These are phyloP conservation scores for Gnatocerus cornutus DNA, from an alignment of 2,888 invertebrate species.

Conservation along the genomic window DNA sequence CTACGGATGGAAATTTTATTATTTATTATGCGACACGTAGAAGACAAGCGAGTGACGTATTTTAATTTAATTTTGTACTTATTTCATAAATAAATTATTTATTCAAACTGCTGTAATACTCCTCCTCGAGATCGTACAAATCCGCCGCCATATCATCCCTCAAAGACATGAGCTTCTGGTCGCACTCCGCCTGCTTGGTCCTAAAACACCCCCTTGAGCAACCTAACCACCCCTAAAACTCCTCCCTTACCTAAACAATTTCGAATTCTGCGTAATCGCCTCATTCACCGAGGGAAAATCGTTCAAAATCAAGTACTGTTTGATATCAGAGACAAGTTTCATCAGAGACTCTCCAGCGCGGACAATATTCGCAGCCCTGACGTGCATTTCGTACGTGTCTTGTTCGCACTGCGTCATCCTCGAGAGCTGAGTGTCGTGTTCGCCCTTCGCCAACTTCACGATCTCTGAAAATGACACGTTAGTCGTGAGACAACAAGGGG, in stretches of 20 bases:
- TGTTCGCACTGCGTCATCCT: slow-evolving; percentile 95
- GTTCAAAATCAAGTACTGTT: slow-evolving; percentile 97
- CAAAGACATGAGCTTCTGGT: slow-evolving; percentile 92
- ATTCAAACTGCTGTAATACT: slow-evolving; percentile 91
- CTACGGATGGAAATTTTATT: no score
- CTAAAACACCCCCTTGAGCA: slow-evolving; percentile 68
- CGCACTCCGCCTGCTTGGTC: slow-evolving; percentile 93
- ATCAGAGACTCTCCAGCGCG: slow-evolving; percentile 97
- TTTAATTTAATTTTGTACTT: no score
- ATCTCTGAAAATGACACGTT: slow-evolving; percentile 80
- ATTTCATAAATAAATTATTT: no score
- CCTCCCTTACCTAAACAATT: slow-evolving; percentile 76
- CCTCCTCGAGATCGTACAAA: slow-evolving; percentile 93
- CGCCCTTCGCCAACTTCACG: slow-evolving; percentile 90
- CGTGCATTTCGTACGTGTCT: slow-evolving; percentile 97
- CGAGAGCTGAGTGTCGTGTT: slow-evolving; percentile 92
- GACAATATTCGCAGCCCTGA: slow-evolving; percentile 96
- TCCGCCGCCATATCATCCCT: slow-evolving; percentile 97
- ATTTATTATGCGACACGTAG: no score
- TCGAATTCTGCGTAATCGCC: slow-evolving; percentile 94
- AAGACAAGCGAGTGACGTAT: no score
- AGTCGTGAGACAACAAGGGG: slow-evolving; percentile 1
- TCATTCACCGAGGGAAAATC: slow-evolving; percentile 99
- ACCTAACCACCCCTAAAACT: slow-evolving; percentile 28
- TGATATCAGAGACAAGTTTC: slow-evolving; percentile 97